phyloP scores from a whole-genome alignment of 2,113 vertebrate species.

The Callithrix jacchus region DNA sequence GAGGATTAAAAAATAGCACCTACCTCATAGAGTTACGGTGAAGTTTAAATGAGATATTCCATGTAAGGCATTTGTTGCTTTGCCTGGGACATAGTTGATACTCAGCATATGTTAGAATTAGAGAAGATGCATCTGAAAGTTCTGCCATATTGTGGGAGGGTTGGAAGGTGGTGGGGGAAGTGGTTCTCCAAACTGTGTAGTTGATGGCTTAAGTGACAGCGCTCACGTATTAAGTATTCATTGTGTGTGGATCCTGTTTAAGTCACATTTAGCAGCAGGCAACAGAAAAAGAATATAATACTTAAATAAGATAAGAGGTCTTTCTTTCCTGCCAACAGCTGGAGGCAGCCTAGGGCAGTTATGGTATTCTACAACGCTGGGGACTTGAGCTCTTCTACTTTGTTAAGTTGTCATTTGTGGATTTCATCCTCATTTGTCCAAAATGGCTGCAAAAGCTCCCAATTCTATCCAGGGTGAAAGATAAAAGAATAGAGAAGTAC shows the following conservation, averaged over 20 bases:
- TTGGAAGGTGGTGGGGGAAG: background rate
- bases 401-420: background rate
- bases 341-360: background rate
- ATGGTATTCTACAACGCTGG: background rate
- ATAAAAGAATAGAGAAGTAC: background rate
- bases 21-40: background rate
- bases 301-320: background rate
- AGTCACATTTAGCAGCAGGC: background rate
- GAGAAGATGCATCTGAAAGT: background rate
- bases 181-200: background rate
- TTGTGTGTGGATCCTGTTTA: background rate
- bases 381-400: background rate
- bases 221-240: background rate
- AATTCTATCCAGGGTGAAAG: background rate
- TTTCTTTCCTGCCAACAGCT: background rate
- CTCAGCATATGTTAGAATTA: background rate
- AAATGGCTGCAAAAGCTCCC: background rate
- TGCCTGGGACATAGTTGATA: background rate
- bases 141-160: background rate
- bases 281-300: background rate
- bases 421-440: background rate
- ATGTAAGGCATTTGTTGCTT: background rate
- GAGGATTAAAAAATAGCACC: background rate
- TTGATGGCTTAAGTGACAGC: background rate
- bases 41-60: background rate